phyloP scores from a whole-genome alignment of 2,797 vertebrate species.

The Manis pentadactyla region DNA sequence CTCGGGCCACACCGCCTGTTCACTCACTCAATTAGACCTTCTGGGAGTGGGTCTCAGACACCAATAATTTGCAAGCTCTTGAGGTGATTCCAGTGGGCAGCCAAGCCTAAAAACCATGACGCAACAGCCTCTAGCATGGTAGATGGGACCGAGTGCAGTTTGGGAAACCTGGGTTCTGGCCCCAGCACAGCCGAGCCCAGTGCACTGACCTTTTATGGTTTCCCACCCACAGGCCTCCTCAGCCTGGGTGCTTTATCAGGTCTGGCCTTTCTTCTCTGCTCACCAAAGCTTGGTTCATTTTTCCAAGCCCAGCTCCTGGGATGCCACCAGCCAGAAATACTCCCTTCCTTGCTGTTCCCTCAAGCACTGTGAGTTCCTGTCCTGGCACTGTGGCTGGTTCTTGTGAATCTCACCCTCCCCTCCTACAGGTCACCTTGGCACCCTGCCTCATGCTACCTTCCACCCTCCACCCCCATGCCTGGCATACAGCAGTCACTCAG shows the following conservation, averaged over 20 bases:
- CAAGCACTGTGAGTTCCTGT: neutral
- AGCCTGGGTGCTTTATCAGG: no score
- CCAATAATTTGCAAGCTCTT: neutral
- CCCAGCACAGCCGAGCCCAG: neutral
- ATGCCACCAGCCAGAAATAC: neutral
- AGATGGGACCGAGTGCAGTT: neutral
- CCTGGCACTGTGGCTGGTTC: neutral
- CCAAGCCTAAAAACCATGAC: neutral
- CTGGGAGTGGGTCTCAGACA: neutral
- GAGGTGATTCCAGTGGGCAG: neutral
- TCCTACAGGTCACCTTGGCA: neutral
- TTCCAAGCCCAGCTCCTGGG: neutral
- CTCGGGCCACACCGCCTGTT: no score
- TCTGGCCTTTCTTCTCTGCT: neutral
- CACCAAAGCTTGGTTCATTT: neutral
- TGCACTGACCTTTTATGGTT: neutral
- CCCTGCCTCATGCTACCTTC: neutral
- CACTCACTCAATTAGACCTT: neutral
- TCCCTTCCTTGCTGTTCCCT: neutral
- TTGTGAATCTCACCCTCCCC: neutral
- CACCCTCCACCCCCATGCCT: neutral
- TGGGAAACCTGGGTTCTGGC: neutral
- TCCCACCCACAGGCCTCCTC: neutral
- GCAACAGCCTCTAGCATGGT: neutral
- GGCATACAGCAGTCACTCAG: neutral